A percentile compares a stretch with the other conserved stretches of the same genome.
These are phyloP conservation scores for Phalacrocorax carbo DNA, from an alignment of 2,113 vertebrate genomes.

Conservation along the genomic window DNA sequence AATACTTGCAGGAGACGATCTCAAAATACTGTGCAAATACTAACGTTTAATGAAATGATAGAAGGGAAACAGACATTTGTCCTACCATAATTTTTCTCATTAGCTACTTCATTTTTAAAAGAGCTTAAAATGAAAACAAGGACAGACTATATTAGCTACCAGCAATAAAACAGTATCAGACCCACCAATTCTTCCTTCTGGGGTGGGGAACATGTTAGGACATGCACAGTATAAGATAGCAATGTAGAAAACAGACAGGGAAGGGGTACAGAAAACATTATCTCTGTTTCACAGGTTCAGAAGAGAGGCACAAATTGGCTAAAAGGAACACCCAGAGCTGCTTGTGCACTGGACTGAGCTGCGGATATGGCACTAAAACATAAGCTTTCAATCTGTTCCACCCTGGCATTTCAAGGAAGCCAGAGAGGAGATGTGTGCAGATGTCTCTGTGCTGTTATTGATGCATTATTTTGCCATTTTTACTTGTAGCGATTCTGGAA, in stretches of 20 bases:
- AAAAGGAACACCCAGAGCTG: not conserved
- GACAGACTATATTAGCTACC: not conserved
- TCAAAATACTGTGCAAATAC: not conserved
- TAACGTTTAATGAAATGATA: not conserved
- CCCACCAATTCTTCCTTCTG: not conserved
- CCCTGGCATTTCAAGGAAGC: not conserved
- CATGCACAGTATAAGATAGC: too few species aligned
- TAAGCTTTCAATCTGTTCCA: not conserved
- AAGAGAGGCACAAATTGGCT: not conserved
- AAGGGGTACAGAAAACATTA: not conserved
- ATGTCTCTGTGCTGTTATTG: not conserved
- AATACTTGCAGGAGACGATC: not conserved
- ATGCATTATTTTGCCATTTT: not conserved
- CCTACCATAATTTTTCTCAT: not conserved
- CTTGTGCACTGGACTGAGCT: not conserved
- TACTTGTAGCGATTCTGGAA: not conserved
- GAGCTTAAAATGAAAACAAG: not conserved
- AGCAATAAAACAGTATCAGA: not conserved
- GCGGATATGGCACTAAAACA: not conserved
- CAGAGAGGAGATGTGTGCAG: not conserved
- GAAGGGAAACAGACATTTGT: not conserved
- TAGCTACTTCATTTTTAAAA: not conserved
- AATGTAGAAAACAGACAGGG: not conserved
- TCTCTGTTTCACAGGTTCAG: not conserved
- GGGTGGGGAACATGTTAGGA: rapidly evolving